Conservation (phyloP, 2,797 vertebrate species). For the Darevskia mixta region DNA sequence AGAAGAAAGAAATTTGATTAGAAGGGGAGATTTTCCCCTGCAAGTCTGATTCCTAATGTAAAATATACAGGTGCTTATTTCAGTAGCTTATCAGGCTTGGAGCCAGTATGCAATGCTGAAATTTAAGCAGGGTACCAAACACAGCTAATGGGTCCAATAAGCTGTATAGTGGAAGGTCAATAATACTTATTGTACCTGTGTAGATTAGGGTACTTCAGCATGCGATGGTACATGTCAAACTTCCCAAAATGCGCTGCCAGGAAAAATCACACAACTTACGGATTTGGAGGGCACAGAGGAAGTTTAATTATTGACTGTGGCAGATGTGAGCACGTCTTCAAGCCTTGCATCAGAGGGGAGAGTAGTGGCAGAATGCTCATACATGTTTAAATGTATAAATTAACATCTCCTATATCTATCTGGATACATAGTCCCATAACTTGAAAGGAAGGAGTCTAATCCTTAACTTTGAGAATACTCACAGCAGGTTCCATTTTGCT, state of each 20-base stretch:
- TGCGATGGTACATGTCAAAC: background rate
- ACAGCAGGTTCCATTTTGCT: conserved; percentile 87
- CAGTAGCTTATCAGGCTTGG: background rate
- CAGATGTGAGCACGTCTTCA: background rate
- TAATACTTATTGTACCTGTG: background rate
- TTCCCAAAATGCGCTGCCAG: background rate
- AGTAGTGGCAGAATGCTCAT: too few species aligned
- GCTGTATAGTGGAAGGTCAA: background rate
- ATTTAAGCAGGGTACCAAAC: background rate
- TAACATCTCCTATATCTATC: background rate
- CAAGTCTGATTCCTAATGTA: background rate
- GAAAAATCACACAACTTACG: background rate
- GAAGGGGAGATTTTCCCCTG: background rate
- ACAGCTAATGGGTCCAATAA: background rate
- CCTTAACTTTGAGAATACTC: conserved; percentile 52
- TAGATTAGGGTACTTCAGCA: background rate
- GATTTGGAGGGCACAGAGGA: background rate
- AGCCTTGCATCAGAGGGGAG: background rate
- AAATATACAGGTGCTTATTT: background rate
- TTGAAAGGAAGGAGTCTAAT: background rate
- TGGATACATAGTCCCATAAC: background rate
- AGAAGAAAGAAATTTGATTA: background rate
- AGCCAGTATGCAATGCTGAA: background rate
- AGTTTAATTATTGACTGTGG: background rate
- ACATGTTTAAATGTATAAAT: background rate